Conservation (phyloP, 2,888 invertebrate genomes). For the Lepidonotus clava region DNA sequence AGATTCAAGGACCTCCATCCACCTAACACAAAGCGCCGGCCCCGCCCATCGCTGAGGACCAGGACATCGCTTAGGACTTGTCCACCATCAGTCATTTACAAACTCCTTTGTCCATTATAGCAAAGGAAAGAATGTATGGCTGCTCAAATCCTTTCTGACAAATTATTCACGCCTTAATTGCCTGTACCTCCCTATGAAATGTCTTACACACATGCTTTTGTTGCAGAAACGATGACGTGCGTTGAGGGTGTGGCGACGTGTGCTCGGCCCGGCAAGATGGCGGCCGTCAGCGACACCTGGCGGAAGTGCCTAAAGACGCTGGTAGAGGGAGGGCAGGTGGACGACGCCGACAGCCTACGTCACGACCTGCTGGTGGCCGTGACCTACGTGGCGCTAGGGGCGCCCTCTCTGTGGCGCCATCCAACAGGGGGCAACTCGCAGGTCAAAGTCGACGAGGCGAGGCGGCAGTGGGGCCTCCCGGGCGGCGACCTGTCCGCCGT, state of each 20-base stretch:
- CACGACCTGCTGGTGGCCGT: conserved; percentile 23
- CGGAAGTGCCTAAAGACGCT: conserved; percentile 9
- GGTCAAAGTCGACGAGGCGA: conserved; percentile 17
- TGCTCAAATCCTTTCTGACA: not conserved
- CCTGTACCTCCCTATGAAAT: too few relatives aligned
- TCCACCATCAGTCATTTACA: too few relatives aligned
- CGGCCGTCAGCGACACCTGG: conserved; percentile 13
- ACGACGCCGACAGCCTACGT: not conserved
- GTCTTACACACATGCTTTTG: not conserved
- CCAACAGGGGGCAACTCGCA: conserved; percentile 28
- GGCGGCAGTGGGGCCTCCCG: not conserved
- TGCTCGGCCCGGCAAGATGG: too few relatives aligned
- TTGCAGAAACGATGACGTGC: conserved; percentile 26
- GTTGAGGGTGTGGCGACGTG: not conserved
- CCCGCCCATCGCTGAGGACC: too few relatives aligned
- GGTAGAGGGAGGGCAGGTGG: not conserved
- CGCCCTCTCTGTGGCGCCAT: conserved; percentile 39
- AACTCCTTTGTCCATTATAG: conserved; percentile 22
- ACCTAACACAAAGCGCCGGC: too few relatives aligned
- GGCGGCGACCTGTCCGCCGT: conserved; percentile 15
- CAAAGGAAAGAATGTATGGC: conserved; percentile 17
- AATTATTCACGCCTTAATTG: too few relatives aligned
- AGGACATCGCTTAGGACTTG: too few relatives aligned
- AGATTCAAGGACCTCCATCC: too few relatives aligned
- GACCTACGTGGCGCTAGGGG: conserved; percentile 23